phyloP scores from a whole-genome alignment of 2,113 vertebrate species.

The Bothrops jararaca region DNA sequence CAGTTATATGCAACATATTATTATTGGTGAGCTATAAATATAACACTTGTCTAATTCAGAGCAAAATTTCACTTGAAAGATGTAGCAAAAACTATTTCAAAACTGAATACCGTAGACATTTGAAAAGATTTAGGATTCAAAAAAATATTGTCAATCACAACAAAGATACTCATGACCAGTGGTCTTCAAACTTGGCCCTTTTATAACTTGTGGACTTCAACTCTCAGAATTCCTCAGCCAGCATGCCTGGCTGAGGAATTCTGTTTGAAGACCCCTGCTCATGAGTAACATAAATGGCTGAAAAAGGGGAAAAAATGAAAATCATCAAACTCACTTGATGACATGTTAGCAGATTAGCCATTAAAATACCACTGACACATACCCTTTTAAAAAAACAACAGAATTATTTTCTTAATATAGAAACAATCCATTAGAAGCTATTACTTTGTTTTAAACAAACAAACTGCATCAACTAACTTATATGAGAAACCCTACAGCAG shows the following conservation, averaged over 20 bases:
- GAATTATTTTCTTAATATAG: slow-evolving; percentile 17
- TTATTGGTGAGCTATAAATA: not conserved
- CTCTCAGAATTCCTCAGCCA: too few relatives aligned
- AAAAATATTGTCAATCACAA: not conserved
- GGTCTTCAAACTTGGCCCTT: too few relatives aligned
- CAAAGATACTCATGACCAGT: not conserved
- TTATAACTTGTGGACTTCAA: too few relatives aligned
- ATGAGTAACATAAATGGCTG: slow-evolving; percentile 9
- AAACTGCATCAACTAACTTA: slow-evolving; percentile 20
- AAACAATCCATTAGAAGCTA: slow-evolving; percentile 3
- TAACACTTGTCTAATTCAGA: not conserved
- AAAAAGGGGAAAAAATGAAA: not conserved
- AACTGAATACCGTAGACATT: not conserved
- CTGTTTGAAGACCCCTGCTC: too few relatives aligned
- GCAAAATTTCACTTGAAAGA: not conserved
- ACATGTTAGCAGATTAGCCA: slow-evolving; percentile 25
- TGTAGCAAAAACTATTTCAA: not conserved
- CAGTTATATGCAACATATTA: not conserved
- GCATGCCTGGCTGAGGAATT: too few relatives aligned
- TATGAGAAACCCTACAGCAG: slow-evolving; percentile 43
- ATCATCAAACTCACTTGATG: slow-evolving; percentile 32
- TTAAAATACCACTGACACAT: slow-evolving; percentile 21
- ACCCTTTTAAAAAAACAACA: not conserved
- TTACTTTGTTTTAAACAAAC: slow-evolving; percentile 1
- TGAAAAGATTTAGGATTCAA: not conserved